Evolutionary conservation across 2,113 vertebrate species (phyloP).

Genomic region (Pituophis catenifer): DNA sequence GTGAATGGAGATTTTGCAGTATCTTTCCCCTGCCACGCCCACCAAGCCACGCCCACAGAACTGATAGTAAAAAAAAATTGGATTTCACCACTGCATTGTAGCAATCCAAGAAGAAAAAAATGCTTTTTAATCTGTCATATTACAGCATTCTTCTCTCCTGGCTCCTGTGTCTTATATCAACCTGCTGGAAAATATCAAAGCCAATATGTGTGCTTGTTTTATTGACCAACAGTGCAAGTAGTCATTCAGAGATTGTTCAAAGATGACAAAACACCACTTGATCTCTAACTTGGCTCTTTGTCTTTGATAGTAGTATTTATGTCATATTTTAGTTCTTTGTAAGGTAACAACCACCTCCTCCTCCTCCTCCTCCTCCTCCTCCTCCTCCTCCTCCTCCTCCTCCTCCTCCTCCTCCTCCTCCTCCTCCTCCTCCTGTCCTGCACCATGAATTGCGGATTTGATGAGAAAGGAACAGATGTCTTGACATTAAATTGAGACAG

Average conservation of each 20-base stretch:
- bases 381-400: background rate
- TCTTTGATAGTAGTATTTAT: conserved; percentile 1
- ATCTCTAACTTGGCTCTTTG: background rate
- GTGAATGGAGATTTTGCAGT: no score
- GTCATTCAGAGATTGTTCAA: background rate
- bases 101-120: background rate
- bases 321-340: conserved; percentile 2
- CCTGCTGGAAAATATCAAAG: background rate
- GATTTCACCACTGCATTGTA: background rate
- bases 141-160: background rate
- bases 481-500: conserved; percentile 17
- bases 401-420: background rate
- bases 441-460: conserved; percentile 3
- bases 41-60: no score
- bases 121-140: background rate
- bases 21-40: no score
- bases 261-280: background rate
- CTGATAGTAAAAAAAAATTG: no score
- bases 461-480: background rate
- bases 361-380: background rate
- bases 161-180: background rate
- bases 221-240: background rate
- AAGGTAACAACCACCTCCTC: background rate
- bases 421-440: background rate
- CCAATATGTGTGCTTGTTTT: background rate